Conservation (phyloP, 92 coral and sea anemone genomes). For the Phenganax subtilis region DNA sequence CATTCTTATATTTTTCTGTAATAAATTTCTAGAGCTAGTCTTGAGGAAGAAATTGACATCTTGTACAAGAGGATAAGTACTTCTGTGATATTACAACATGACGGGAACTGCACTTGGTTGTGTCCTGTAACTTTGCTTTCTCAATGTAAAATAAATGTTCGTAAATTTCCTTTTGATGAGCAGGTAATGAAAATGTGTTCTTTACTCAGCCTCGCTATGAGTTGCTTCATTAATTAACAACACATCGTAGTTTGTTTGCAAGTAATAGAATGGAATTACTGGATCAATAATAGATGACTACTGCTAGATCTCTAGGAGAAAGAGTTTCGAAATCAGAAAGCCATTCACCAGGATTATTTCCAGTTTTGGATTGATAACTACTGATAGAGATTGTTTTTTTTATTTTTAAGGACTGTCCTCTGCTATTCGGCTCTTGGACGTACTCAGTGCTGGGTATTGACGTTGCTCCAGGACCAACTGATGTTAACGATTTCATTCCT, state of each 20-base stretch:
- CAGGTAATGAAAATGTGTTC: slow-evolving; percentile 52
- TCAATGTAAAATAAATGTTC: slow-evolving; percentile 83
- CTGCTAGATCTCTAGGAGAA: no score
- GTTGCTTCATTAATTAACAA: no score
- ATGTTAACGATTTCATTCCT: slow-evolving; percentile 58
- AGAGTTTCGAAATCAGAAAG: no score
- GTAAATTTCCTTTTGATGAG: slow-evolving; percentile 78
- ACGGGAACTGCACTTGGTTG: slow-evolving; percentile 69
- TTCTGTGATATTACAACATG: slow-evolving; percentile 53
- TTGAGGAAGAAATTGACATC: slow-evolving; percentile 80
- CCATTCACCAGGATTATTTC: no score
- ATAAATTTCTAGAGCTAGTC: slow-evolving; percentile 19
- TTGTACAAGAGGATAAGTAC: slow-evolving; percentile 75
- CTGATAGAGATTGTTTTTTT: slow-evolving; percentile 56
- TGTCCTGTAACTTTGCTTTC: slow-evolving; percentile 87
- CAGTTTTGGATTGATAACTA: no score
- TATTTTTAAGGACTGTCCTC: slow-evolving; percentile 56
- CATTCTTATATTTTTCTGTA: neutral
- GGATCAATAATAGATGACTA: no score
- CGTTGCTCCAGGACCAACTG: slow-evolving; percentile 60
- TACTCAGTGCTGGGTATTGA: slow-evolving; percentile 71
- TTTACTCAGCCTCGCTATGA: slow-evolving; percentile 48
- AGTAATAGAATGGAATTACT: no score
- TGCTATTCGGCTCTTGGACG: slow-evolving; percentile 95
- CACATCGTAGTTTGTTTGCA: no score